Conservation (phyloP, 2,888 invertebrate species). For the Anoplius nigerrimus region DNA sequence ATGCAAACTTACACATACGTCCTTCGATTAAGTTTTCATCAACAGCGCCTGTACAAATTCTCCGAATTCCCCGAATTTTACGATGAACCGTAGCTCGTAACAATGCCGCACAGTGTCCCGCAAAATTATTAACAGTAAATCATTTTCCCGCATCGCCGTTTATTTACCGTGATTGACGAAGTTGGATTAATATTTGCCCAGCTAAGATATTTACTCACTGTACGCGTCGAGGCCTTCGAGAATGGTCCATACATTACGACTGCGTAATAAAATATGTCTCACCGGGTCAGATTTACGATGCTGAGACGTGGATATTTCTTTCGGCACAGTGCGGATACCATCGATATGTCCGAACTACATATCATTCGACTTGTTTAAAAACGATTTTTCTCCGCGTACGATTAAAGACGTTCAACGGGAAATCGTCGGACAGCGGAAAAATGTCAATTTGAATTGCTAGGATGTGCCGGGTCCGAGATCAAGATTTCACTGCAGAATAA, state of each 20-base stretch:
- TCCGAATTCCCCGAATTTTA: no score
- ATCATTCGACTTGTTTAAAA: no score
- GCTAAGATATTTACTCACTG: constrained; percentile 34
- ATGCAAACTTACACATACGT: no score
- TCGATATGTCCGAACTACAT: constrained; percentile 26
- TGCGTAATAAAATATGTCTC: constrained; percentile 55
- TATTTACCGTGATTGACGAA: constrained; percentile 58
- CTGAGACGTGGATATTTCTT: constrained; percentile 30
- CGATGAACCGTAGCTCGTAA: no score
- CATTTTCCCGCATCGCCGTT: constrained; percentile 51
- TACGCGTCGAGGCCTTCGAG: constrained; percentile 17
- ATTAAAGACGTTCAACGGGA: no score
- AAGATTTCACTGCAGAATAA: no score
- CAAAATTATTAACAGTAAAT: constrained; percentile 45
- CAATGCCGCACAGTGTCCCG: background rate
- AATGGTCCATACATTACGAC: constrained; percentile 45
- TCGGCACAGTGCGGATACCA: constrained; percentile 20
- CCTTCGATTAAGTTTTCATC: no score
- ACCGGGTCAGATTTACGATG: constrained; percentile 49
- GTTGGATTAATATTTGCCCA: constrained; percentile 58
- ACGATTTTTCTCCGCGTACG: no score
- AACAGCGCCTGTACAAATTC: no score
- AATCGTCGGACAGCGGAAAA: no score
- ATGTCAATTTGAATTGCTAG: no score
- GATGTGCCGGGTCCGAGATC: no score